phyloP scores from a whole-genome alignment of 2,888 invertebrate species.

The Rhingia campestris region DNA sequence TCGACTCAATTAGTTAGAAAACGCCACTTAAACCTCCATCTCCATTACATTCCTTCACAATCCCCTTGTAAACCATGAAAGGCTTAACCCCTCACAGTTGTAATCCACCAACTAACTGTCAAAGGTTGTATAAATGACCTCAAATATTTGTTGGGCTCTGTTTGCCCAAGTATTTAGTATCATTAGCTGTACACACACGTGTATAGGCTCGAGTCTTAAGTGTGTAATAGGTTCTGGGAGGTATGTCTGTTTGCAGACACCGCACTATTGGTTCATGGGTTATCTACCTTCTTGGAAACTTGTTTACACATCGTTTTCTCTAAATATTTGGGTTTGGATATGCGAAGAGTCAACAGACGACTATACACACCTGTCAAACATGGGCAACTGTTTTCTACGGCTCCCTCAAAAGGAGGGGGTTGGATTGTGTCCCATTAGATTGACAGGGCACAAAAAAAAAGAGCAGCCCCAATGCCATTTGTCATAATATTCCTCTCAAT shows the following conservation, averaged over 20 bases:
- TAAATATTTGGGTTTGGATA: too few relatives aligned
- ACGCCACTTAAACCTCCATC: constrained; percentile 2
- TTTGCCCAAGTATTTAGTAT: constrained; percentile 36
- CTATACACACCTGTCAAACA: too few relatives aligned
- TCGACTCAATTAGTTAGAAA: constrained; percentile 40
- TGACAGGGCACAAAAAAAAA: constrained; percentile 2
- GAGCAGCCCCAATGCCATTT: constrained; percentile 45
- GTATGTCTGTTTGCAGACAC: constrained; percentile 16
- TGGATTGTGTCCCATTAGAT: background rate
- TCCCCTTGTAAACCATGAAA: constrained; percentile 6
- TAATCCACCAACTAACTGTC: constrained; percentile 16
- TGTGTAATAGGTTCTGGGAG: background rate
- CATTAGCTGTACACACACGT: constrained; percentile 14
- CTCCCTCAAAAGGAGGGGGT: background rate
- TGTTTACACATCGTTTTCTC: too few relatives aligned
- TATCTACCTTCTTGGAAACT: background rate
- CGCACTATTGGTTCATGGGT: background rate
- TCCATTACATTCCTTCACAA: constrained; percentile 22
- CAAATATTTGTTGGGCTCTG: constrained; percentile 43
- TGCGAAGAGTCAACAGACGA: too few relatives aligned
- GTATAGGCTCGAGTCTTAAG: background rate
- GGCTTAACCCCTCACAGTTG: constrained; percentile 19
- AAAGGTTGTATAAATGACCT: constrained; percentile 38
- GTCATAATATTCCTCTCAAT: constrained; percentile 37
- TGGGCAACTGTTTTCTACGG: too few relatives aligned